Conservation (phyloP, 2,888 invertebrate genomes). For the Drosophila macrospina region DNA sequence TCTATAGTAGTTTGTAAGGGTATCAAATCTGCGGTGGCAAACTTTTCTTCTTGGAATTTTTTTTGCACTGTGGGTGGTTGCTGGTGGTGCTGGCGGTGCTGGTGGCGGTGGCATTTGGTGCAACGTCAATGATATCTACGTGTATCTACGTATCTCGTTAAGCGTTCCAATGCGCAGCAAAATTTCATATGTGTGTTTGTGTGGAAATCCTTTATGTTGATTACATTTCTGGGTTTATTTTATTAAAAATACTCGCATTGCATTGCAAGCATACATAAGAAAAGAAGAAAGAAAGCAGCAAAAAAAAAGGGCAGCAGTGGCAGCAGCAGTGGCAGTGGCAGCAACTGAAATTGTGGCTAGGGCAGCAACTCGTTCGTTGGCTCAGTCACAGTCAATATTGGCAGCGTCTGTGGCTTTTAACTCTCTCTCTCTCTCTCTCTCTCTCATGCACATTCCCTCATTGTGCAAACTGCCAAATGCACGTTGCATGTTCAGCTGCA, state of each 20-base stretch:
- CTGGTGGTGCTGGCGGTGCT: background rate
- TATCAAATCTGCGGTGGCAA: background rate
- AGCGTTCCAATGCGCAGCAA: conserved; percentile 71
- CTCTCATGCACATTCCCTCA: conserved; percentile 22
- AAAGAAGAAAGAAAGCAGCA: conserved; percentile 19
- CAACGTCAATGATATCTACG: conserved; percentile 79
- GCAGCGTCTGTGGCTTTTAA: conserved; percentile 73
- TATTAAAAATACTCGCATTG: conserved; percentile 82
- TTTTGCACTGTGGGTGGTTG: conserved; percentile 30
- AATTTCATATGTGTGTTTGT: conserved; percentile 47
- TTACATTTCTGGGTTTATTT: conserved; percentile 84
- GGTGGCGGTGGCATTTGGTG: conserved; percentile 17
- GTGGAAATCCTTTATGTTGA: conserved; percentile 84
- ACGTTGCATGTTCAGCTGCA: conserved; percentile 73
- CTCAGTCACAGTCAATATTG: conserved; percentile 79
- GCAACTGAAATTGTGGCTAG: conserved; percentile 25
- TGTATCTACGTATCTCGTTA: conserved; percentile 78
- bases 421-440: conserved; percentile 15
- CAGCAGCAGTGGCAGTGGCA: conserved; percentile 36
- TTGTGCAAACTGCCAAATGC: conserved; percentile 80
- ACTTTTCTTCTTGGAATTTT: conserved; percentile 7
- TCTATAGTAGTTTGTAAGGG: background rate
- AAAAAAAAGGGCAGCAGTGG: conserved; percentile 31
- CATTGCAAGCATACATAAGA: conserved; percentile 72
- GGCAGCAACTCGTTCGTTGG: conserved; percentile 41